Evolutionary conservation across 2,113 vertebrate species (phyloP).

Genomic region (Pachyramphus minor): DNA sequence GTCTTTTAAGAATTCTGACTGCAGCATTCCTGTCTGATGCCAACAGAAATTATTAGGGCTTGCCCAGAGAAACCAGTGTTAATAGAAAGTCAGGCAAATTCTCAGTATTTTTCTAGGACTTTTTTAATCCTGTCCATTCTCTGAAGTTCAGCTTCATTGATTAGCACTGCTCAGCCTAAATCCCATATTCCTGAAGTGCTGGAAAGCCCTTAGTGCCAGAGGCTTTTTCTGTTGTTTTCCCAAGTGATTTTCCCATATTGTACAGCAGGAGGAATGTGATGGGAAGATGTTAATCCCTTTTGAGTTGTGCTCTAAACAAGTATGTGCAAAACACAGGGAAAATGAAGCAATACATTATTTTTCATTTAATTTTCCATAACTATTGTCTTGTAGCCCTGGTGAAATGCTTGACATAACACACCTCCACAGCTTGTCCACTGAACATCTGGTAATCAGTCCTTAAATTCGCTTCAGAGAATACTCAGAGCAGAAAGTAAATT

Average conservation of each 20-base stretch:
- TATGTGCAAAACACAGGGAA: neutral
- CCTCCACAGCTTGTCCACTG: neutral
- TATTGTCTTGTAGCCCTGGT: neutral
- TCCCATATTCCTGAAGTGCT: neutral
- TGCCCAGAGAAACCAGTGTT: neutral
- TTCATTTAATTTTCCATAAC: neutral
- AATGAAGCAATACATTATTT: neutral
- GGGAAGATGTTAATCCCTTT: neutral
- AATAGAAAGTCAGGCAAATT: neutral
- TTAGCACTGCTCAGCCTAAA: neutral
- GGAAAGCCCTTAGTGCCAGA: neutral
- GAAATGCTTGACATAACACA: neutral
- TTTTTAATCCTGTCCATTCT: neutral
- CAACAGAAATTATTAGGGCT: neutral
- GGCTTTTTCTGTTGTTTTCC: neutral
- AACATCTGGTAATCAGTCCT: neutral
- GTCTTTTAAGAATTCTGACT: neutral
- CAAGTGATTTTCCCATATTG: neutral
- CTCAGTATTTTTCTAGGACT: neutral
- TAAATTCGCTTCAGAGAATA: neutral
- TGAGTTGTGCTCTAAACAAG: neutral
- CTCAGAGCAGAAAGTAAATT: neutral
- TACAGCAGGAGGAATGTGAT: neutral
- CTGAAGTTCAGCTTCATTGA: neutral
- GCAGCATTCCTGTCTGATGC: neutral